Evolutionary conservation across 2,113 vertebrate species (phyloP).

Genomic region (Lathamus discolor): DNA sequence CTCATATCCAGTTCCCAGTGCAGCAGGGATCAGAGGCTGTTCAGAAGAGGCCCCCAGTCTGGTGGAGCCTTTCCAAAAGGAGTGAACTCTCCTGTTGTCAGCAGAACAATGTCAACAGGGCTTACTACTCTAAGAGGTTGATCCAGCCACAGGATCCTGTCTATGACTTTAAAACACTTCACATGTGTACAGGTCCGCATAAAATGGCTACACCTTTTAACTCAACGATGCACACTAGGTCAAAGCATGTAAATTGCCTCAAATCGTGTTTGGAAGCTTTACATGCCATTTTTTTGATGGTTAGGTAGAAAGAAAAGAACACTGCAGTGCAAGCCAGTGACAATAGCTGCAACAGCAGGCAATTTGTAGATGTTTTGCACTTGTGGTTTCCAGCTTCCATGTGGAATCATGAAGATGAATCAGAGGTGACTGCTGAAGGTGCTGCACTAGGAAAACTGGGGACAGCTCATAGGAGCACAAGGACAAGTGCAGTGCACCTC

Average conservation of each 20-base stretch:
- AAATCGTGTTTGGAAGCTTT: neutral
- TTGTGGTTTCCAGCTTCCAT: neutral
- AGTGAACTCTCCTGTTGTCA: neutral
- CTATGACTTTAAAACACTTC: neutral
- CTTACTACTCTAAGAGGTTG: neutral
- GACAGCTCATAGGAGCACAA: neutral
- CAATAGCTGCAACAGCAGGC: neutral
- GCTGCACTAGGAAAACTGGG: fast-evolving
- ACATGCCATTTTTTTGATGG: neutral
- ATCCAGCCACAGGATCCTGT: neutral
- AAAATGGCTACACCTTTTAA: neutral
- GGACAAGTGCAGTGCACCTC: neutral
- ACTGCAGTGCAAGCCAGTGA: neutral
- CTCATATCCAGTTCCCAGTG: neutral
- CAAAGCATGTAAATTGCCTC: neutral
- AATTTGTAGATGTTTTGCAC: neutral
- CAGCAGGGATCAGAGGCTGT: neutral
- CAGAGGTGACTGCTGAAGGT: neutral
- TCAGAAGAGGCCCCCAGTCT: neutral
- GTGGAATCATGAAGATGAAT: neutral
- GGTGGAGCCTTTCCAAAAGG: fast-evolving
- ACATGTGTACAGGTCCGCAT: neutral
- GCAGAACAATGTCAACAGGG: neutral
- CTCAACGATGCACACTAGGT: fast-evolving
- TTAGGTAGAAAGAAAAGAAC: neutral